A percentile compares a stretch with the other conserved stretches of the same genome.
Conservation (phyloP, 2,888 invertebrate species). For the Sthenelais limicola region DNA sequence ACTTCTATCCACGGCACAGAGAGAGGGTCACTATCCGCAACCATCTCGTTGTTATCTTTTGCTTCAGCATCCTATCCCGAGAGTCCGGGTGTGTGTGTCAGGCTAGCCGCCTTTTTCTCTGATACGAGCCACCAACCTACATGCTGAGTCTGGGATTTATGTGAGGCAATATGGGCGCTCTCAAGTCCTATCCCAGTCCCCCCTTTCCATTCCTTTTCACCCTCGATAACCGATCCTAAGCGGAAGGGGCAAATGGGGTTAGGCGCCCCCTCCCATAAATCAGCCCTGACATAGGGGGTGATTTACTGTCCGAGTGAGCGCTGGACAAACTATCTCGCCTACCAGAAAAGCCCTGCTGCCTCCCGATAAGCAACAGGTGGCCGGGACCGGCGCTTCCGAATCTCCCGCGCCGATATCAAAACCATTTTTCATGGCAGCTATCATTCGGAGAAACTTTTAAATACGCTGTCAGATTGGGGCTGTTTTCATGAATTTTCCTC, state of each 20-base stretch:
- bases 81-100: too few relatives aligned
- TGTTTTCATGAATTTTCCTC: conserved; percentile 13
- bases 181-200: background rate
- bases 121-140: background rate
- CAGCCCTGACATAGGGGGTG: conserved; percentile 25
- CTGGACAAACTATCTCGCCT: background rate
- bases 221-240: conserved; percentile 4
- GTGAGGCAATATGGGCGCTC: background rate
- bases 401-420: conserved; percentile 26
- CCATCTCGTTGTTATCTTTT: background rate
- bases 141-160: background rate
- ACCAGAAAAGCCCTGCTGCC: conserved; percentile 29
- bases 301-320: conserved; percentile 6
- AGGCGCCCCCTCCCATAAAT: conserved; percentile 24
- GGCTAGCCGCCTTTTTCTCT: too few relatives aligned
- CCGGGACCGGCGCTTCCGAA: conserved; percentile 7
- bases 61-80: background rate
- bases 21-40: background rate
- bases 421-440: conserved; percentile 29
- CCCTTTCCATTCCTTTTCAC: conserved; percentile 23
- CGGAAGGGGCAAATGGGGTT: conserved; percentile 32
- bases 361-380: conserved; percentile 37
- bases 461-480: conserved; percentile 26
- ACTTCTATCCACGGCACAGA: too few relatives aligned
- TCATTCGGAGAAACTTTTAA: conserved; percentile 37